Evolutionary conservation across 2,888 invertebrate genomes (phyloP).

Genomic region (Cheilosia urbana): DNA sequence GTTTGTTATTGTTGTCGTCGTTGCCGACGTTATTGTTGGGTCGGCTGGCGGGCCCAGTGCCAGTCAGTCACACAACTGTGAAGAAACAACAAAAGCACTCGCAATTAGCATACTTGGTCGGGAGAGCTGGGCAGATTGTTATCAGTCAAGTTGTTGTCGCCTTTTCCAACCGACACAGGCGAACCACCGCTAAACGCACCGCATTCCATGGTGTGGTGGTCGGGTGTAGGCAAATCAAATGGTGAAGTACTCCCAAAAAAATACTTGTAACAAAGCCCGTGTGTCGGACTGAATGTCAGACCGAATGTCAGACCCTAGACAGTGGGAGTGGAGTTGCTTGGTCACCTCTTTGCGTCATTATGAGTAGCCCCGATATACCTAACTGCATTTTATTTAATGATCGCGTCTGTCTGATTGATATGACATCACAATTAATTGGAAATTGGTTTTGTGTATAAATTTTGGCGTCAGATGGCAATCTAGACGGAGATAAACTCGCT

Average conservation of each 20-base stretch:
- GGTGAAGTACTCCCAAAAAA: slow-evolving; percentile 5
- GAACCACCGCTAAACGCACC: slow-evolving; percentile 39
- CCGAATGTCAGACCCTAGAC: slow-evolving; percentile 24
- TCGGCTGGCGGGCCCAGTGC: background rate
- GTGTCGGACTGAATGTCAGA: slow-evolving; percentile 17
- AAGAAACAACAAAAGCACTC: slow-evolving; percentile 61
- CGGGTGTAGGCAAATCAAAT: background rate
- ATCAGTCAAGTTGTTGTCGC: slow-evolving; percentile 75
- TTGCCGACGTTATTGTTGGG: slow-evolving; percentile 1
- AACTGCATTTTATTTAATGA: slow-evolving; percentile 61
- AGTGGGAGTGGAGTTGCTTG: slow-evolving; percentile 29
- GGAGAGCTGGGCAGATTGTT: slow-evolving; percentile 72
- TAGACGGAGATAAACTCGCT: background rate
- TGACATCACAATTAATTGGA: slow-evolving; percentile 69
- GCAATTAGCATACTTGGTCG: slow-evolving; percentile 75
- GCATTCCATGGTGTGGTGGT: slow-evolving; percentile 44
- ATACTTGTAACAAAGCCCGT: slow-evolving; percentile 25
- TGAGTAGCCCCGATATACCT: slow-evolving; percentile 34
- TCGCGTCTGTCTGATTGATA: slow-evolving; percentile 67
- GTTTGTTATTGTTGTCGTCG: slow-evolving; percentile 24
- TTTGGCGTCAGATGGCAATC: background rate
- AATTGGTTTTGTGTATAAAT: slow-evolving; percentile 40
- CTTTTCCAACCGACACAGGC: slow-evolving; percentile 52
- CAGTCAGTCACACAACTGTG: slow-evolving; percentile 32
- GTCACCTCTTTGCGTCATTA: slow-evolving; percentile 18